Conservation (phyloP, 2,113 vertebrate species). For the Synchiropus splendidus region DNA sequence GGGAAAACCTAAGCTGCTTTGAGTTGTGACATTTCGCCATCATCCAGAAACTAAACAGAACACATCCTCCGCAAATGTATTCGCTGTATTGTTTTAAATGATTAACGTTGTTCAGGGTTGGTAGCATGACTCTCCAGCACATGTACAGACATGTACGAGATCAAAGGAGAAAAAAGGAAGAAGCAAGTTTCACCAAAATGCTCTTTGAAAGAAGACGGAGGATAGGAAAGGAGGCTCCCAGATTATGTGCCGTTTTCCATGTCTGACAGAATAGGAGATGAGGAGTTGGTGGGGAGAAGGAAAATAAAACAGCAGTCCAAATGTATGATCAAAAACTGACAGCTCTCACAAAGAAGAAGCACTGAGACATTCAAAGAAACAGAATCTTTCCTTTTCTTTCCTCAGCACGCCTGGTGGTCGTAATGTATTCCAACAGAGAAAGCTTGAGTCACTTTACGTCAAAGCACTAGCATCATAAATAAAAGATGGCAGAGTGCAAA, state of each 20-base stretch:
- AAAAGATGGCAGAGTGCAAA: too few species aligned
- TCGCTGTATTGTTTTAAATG: too few species aligned
- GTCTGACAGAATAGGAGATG: conserved; percentile 34
- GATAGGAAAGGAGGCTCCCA: conserved; percentile 23
- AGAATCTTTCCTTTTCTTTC: conserved; percentile 9
- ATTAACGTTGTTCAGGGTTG: too few species aligned
- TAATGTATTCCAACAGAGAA: too few species aligned
- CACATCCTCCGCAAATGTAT: too few species aligned
- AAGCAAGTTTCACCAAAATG: conserved; percentile 28
- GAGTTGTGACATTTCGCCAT: too few species aligned
- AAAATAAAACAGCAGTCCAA: conserved; percentile 18
- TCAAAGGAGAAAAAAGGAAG: conserved; percentile 43
- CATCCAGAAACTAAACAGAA: too few species aligned
- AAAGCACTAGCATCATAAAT: too few species aligned
- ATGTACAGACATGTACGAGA: conserved; percentile 45
- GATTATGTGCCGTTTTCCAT: conserved; percentile 45
- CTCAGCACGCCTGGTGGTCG: too few species aligned
- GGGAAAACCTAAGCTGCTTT: too few species aligned
- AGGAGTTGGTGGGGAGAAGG: conserved; percentile 19
- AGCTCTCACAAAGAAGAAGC: conserved; percentile 25
- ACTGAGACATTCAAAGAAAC: conserved; percentile 22
- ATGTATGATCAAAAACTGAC: conserved; percentile 42
- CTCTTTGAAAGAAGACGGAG: conserved; percentile 46
- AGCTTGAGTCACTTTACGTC: too few species aligned
- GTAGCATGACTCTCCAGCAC: too few species aligned